phyloP scores from a whole-genome alignment of 2,888 invertebrate species.

The Drosophila tripunctata region DNA sequence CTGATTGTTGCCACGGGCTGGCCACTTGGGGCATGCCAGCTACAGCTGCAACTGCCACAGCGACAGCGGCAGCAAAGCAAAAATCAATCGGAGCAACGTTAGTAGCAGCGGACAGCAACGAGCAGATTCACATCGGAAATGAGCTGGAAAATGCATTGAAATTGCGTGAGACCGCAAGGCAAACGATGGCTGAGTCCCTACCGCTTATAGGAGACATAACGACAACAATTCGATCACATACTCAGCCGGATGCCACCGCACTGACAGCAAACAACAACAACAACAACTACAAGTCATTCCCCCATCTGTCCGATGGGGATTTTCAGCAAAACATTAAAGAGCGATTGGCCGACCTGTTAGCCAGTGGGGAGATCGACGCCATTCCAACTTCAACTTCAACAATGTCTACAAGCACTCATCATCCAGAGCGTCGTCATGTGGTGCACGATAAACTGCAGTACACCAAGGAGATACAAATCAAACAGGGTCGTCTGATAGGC shows the following conservation, averaged over 20 bases:
- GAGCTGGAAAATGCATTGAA: conserved; percentile 67
- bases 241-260: conserved; percentile 33
- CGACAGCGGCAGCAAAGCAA: conserved; percentile 26
- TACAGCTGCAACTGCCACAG: conserved; percentile 28
- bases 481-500: conserved; percentile 89
- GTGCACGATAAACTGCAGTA: conserved; percentile 84
- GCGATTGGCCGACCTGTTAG: conserved; percentile 61
- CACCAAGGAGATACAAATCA: conserved; percentile 87
- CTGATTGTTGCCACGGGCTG: conserved; percentile 57
- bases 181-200: conserved; percentile 24
- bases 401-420: conserved; percentile 49
- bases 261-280: not conserved
- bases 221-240: conserved; percentile 25
- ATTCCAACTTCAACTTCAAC: conserved; percentile 2
- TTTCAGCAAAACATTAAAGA: conserved; percentile 68
- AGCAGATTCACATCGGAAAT: conserved; percentile 58
- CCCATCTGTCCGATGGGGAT: conserved; percentile 32
- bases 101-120: conserved; percentile 9
- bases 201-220: conserved; percentile 68
- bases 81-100: conserved; percentile 45
- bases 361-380: conserved; percentile 36
- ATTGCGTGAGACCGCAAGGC: conserved; percentile 55
- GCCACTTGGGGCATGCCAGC: conserved; percentile 50
- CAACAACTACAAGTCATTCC: conserved; percentile 50
- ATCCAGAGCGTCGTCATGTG: conserved; percentile 78